These are phyloP conservation scores for Erebia ligea DNA, from an alignment of 2,888 invertebrate genomes.

Conservation along the genomic window DNA sequence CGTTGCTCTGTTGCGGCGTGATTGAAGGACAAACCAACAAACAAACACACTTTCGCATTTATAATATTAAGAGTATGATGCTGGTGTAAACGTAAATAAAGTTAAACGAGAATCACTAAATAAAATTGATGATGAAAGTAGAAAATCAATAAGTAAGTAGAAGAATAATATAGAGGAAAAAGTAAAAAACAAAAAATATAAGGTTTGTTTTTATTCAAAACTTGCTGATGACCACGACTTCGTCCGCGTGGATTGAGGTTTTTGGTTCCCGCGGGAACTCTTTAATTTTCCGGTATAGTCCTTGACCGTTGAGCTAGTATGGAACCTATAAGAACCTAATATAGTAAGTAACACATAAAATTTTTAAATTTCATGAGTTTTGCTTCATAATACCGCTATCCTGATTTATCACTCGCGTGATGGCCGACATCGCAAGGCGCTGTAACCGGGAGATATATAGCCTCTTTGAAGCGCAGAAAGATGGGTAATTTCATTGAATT, in stretches of 20 bases:
- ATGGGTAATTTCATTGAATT: conserved; percentile 81
- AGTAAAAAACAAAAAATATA: too few species aligned
- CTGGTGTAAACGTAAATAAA: too few species aligned
- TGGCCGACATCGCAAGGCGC: conserved; percentile 73
- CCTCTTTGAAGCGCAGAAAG: conserved; percentile 79
- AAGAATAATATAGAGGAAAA: too few species aligned
- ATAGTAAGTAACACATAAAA: conserved; percentile 5
- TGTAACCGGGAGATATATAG: conserved; percentile 76
- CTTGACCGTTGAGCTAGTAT: neutral
- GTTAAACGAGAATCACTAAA: too few species aligned
- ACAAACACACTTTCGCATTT: neutral
- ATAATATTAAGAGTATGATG: too few species aligned
- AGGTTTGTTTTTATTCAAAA: too few species aligned
- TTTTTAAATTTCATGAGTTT: conserved; percentile 51
- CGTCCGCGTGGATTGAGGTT: too few species aligned
- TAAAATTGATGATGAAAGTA: too few species aligned
- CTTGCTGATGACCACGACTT: too few species aligned
- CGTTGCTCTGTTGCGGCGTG: neutral
- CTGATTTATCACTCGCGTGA: conserved; percentile 78
- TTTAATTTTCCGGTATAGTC: neutral
- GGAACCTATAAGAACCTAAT: neutral
- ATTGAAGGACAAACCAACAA: too few species aligned
- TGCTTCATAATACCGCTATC: conserved; percentile 54
- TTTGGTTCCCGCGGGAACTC: neutral
- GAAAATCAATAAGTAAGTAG: too few species aligned